Conservation (phyloP, 1,140 invertebrate genomes). For the Drosophila mayri region DNA sequence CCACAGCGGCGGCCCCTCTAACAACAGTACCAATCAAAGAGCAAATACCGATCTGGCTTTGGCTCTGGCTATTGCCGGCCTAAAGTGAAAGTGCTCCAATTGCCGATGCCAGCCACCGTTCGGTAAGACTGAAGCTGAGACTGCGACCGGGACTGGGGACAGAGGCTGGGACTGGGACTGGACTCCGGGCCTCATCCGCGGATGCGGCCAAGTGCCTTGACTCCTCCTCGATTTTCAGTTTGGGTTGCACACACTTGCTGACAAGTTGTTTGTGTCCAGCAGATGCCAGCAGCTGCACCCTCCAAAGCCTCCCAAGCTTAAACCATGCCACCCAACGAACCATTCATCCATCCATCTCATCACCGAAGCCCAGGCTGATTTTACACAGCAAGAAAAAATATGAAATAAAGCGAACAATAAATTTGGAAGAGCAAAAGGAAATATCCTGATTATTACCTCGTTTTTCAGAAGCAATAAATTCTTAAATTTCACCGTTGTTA, state of each 20-base stretch:
- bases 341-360: conserved; percentile 41
- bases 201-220: conserved; percentile 79
- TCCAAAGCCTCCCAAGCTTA: conserved; percentile 25
- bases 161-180: conserved; percentile 14
- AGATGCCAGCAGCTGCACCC: conserved; percentile 45
- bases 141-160: not conserved
- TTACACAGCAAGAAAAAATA: not conserved
- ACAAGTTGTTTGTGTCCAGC: conserved; percentile 69
- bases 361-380: conserved; percentile 19
- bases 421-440: not conserved
- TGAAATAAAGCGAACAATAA: not conserved
- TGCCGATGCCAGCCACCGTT: conserved; percentile 42
- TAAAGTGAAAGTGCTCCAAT: conserved; percentile 83
- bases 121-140: not conserved
- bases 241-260: conserved; percentile 67
- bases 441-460: not conserved
- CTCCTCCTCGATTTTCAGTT: conserved; percentile 59
- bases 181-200: conserved; percentile 51
- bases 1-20: conserved; percentile 25
- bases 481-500: too few relatives aligned
- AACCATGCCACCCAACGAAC: conserved; percentile 50
- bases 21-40: conserved; percentile 70
- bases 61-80: conserved; percentile 45
- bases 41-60: conserved; percentile 71
- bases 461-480: not conserved